Base-by-base conservation (phyloP, 2,113 vertebrate species). In the Lepidothrix coronata region DNA sequence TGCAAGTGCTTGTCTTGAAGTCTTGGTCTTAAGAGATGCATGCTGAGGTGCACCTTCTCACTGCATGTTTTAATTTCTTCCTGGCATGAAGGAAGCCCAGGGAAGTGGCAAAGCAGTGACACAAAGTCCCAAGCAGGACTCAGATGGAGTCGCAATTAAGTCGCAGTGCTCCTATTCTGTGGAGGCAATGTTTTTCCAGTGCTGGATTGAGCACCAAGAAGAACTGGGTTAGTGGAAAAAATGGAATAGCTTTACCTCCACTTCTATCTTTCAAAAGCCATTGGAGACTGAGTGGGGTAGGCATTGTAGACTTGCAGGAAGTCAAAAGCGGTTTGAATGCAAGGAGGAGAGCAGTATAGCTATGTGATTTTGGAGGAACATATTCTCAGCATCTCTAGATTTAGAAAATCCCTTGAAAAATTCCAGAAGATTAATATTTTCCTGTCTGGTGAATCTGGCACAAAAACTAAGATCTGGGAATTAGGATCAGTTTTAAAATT, bases 361-460 rank as follows among this genome's bases (percentile, higher is more conserved):
- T 86, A 85, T 31, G 88, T 84, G 72, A 84, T 93, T 93, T 44
- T 90, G 35, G 43, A 93, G 48, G 65, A 92, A 65, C 35, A 46
- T 84, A 59, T 72, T 86, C 70, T 63, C 51, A 49, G 37, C 68
- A 63, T 93, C 89, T 46, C 43, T 92, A 73, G 85, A 89, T 91
- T 37, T 25, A 94, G 71, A 80, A 91, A 91, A 91, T 96, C 93
- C 79, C 68, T 92, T 92, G 90, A 84, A 93, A 95, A 96, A 72
- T 95, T 91, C 80, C 93, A 87, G 52, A 52, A 92, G 90, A 95
- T 94, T 94, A 96, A 91, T 96, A 92, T 91, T 93, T 97, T 96
- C 79, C 90, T 92, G 82, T 95, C 90, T 96, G 74, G 49, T 91
- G 81, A 85, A 82, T 95, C 89, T 95, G 96, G 93, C 93, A 89